Evolutionary conservation across 1,140 invertebrate species (phyloP), one percentile per base, ranked within the genome.

Genomic region (Meloidogyne hapla): DNA sequence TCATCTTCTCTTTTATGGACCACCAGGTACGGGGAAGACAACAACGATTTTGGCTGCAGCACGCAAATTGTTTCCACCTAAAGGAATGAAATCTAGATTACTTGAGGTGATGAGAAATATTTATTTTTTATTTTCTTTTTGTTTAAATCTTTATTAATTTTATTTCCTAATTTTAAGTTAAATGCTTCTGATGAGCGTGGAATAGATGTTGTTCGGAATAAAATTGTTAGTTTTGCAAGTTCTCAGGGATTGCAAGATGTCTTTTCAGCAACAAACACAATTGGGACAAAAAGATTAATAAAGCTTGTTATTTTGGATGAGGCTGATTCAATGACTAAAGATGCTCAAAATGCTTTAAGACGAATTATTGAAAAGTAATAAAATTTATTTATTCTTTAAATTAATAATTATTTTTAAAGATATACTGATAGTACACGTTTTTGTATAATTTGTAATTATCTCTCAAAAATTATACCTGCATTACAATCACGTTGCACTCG

Each of bases 121-220:
- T 70, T 66, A 25, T 64, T 64, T n/a, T n/a, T n/a, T n/a, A n/a
- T n/a, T n/a, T n/a, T n/a, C n/a, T n/a, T n/a, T n/a, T n/a, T n/a
- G n/a, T n/a, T n/a, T n/a, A n/a, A n/a, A n/a, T n/a, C n/a, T n/a
- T n/a, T n/a, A n/a, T n/a, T n/a, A n/a, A n/a, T n/a, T n/a, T n/a
- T n/a, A n/a, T n/a, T n/a, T n/a, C n/a, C n/a, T n/a, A n/a, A n/a
- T 10, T 88, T 96, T 79, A 92, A 98, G 89, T 89, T 99, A 73
- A 99, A 99, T 91, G 97, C 97, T 1, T 99, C 96, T 10, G 97
- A 99, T 91, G 97, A 99, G 87, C 90, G 97, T 88, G 97, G 97
- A 80, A 99, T 99, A 88, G 93, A 92, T 6, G 95, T 98, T 80
- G 95, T 99, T 0, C 90, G 96, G 84, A 93, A 93, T 5, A 92